These are phyloP conservation scores for Cephalotes varians DNA, from an alignment of 2,888 invertebrate species.

Conservation along the genomic window DNA sequence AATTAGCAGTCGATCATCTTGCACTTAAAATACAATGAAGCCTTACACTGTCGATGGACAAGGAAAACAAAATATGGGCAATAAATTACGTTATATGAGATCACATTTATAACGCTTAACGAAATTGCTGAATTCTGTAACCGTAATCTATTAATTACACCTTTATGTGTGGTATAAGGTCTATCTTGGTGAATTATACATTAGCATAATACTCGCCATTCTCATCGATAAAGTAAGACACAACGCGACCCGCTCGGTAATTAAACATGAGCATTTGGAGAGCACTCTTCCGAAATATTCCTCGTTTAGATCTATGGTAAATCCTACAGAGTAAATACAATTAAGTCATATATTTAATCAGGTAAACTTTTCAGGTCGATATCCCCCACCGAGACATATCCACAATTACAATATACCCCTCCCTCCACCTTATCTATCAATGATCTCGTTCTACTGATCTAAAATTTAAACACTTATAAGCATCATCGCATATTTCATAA, in stretches of 20 bases:
- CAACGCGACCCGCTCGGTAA: conserved; percentile 80
- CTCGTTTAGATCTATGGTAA: conserved; percentile 81
- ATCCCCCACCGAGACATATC: conserved; percentile 79
- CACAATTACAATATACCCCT: conserved; percentile 70
- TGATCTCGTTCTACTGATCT: conserved; percentile 82
- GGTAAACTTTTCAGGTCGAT: conserved; percentile 85
- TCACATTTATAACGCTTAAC: conserved; percentile 69
- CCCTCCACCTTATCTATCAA: conserved; percentile 77
- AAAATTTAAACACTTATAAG: conserved; percentile 81
- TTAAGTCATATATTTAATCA: conserved; percentile 86
- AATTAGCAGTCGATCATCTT: conserved; percentile 39
- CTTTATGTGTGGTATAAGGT: conserved; percentile 60
- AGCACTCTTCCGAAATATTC: conserved; percentile 79
- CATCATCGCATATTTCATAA: conserved; percentile 77
- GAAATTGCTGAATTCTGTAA: conserved; percentile 67
- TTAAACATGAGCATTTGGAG: conserved; percentile 80
- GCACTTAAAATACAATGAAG: conserved; percentile 36
- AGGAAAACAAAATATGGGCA: conserved; percentile 29
- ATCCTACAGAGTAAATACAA: conserved; percentile 85
- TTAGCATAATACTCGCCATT: conserved; percentile 72
- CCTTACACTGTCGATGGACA: conserved; percentile 42
- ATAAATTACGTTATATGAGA: conserved; percentile 65
- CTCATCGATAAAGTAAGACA: conserved; percentile 74
- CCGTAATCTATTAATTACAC: conserved; percentile 71
- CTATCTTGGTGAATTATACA: conserved; percentile 47